Base-by-base conservation (phyloP, 2,113 vertebrate species). In the Scalopus aquaticus region DNA sequence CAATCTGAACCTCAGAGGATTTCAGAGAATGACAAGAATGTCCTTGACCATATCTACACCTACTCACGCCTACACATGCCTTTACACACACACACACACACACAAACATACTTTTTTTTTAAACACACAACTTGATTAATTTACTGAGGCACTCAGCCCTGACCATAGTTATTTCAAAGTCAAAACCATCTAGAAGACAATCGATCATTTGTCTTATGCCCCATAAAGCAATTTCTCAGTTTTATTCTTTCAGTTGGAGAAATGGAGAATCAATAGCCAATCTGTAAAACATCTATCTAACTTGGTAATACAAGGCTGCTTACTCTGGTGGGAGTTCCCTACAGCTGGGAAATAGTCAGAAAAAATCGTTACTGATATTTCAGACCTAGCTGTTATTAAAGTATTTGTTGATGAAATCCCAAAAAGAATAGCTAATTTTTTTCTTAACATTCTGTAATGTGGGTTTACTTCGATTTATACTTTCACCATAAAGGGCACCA, bases 291-390 rank as follows among this genome's bases (percentile, higher is more conserved):
- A 39, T 64, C 60, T 81, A 4, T 51, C 19, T 49, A 87, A 81
- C 32, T 56, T 54, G 37, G 28, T 46, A 60, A 90, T 39, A 32
- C 24, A 44, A 83, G 56, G 60, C 39, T 81, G 54, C 30, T 73
- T 67, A n/a, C 13, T 39, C 49, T 46, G 44, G 42, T 28, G 46
- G 42, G 87, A n/a, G 10, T 56, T 69, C 35, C 65, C 54, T 39
- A 79, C 54, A 10, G 20, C 32, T 90, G 67, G 44, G 56, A 64
- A 72, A 26, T 67, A 85, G 9, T 32, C 81, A 78, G 60, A 35
- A 30, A 92, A 94, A 91, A 49, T 44, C 2, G 26, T 65, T 88
- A 46, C 60, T 77, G 72, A 54, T 51, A 89, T 60, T 95, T 91
- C 67, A 76, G 51, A 88, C 32, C 58, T 91, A 82, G 39, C 1